phyloP scores from a whole-genome alignment of 1,140 invertebrate species.

The Drosophila kikkawai region DNA sequence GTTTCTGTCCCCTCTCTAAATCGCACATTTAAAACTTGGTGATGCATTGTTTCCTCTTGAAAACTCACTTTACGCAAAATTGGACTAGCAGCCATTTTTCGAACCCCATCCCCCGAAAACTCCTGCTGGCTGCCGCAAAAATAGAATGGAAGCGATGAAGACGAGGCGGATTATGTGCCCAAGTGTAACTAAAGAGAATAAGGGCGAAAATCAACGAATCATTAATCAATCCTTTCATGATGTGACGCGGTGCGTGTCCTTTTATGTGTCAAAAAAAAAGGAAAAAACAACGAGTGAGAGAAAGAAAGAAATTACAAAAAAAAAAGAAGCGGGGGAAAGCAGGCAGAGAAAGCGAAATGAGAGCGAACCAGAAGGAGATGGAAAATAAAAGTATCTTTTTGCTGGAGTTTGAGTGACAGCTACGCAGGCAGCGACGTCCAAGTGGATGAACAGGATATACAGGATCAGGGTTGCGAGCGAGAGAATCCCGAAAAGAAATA shows the following conservation, averaged over 20 bases:
- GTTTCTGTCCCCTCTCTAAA: no score
- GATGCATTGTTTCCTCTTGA: conserved; percentile 56
- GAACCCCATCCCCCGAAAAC: background rate
- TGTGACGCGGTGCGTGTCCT: conserved; percentile 85
- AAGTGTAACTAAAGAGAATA: conserved; percentile 85
- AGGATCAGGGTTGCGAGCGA: conserved; percentile 38
- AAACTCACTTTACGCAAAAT: conserved; percentile 75
- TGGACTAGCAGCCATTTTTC: conserved; percentile 34
- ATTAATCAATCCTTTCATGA: conserved; percentile 85
- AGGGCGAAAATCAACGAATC: conserved; percentile 85
- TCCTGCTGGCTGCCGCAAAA: conserved; percentile 51
- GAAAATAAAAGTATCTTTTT: conserved; percentile 80
- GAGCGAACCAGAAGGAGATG: conserved; percentile 34
- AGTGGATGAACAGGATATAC: conserved; percentile 58
- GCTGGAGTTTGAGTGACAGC: conserved; percentile 73
- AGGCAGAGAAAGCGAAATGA: conserved; percentile 77
- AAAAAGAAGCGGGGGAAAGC: conserved; percentile 56
- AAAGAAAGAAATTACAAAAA: conserved; percentile 43
- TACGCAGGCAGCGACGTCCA: conserved; percentile 49
- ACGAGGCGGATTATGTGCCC: conserved; percentile 81
- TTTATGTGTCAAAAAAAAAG: conserved; percentile 81
- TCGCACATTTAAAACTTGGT: conserved; percentile 19
- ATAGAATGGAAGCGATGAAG: conserved; percentile 68
- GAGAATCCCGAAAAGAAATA: conserved; percentile 37
- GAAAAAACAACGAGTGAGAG: conserved; percentile 50